phyloP scores from a whole-genome alignment of 2,113 vertebrate genomes.

The Muntiacus reevesi region DNA sequence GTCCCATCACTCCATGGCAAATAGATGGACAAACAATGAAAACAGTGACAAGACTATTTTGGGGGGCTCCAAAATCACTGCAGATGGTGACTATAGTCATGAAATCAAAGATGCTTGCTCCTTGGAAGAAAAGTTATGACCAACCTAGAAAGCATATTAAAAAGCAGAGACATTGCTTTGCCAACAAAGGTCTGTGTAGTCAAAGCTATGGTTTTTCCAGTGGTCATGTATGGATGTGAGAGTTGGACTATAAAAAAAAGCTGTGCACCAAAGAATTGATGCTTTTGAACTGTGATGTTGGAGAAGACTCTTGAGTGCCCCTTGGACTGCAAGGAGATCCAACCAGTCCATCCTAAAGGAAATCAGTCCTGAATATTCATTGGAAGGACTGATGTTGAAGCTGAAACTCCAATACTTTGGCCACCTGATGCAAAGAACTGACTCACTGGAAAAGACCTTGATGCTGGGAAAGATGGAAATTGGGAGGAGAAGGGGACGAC shows the following conservation, averaged over 20 bases:
- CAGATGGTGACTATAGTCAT: no score
- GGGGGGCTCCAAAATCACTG: no score
- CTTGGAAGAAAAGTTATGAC: no score
- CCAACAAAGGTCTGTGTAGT: no score
- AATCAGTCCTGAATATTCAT: neutral
- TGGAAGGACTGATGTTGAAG: neutral
- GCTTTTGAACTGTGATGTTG: neutral
- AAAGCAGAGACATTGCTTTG: no score
- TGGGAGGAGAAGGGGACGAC: neutral
- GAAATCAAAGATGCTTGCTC: no score
- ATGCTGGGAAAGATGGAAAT: neutral
- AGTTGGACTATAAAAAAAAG: neutral
- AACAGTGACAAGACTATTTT: no score
- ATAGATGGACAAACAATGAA: no score
- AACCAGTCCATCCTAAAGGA: neutral
- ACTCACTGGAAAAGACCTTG: neutral
- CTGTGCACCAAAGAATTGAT: neutral
- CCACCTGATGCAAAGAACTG: neutral
- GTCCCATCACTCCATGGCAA: no score
- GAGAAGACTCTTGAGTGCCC: neutral
- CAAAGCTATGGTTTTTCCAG: no score
- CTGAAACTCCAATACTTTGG: neutral
- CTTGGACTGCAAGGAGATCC: neutral
- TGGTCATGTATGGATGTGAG: neutral
- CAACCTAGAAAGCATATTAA: no score